These are phyloP conservation scores for Syngnathus acus DNA, from an alignment of 2,797 vertebrate genomes.

Conservation along the genomic window DNA sequence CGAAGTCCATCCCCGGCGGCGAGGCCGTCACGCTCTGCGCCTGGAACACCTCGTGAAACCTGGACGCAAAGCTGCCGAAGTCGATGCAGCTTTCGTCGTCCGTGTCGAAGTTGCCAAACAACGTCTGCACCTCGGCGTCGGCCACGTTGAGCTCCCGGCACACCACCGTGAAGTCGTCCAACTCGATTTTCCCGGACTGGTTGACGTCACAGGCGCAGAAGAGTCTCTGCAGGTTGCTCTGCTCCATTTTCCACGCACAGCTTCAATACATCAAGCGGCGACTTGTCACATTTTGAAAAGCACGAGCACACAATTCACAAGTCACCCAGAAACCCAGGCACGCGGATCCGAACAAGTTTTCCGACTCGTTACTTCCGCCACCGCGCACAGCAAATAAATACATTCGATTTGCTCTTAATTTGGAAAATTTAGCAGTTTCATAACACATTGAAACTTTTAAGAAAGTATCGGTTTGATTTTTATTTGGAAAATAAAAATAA, in stretches of 20 bases:
- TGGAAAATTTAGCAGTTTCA: constrained; percentile 53
- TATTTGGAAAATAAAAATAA: constrained; percentile 80
- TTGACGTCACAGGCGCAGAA: constrained; percentile 67
- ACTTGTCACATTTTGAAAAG: neutral
- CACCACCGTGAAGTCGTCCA: constrained; percentile 65
- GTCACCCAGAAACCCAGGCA: neutral
- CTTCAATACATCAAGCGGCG: neutral
- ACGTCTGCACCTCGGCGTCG: constrained; percentile 38
- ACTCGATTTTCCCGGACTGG: constrained; percentile 66
- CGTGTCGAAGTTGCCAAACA: constrained; percentile 68
- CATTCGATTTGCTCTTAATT: constrained; percentile 67
- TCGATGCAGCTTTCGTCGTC: constrained; percentile 65
- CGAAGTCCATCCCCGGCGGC: constrained; percentile 48
- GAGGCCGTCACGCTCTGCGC: constrained; percentile 14
- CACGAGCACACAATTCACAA: no score
- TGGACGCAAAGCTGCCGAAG: constrained; percentile 65
- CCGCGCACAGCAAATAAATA: constrained; percentile 14
- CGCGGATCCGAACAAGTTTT: neutral
- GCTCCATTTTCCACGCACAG: constrained; percentile 39
- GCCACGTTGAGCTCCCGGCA: constrained; percentile 69
- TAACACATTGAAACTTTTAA: neutral
- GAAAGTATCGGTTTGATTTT: constrained; percentile 59
- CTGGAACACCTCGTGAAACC: constrained; percentile 69
- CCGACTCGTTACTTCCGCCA: neutral
- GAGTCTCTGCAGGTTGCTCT: constrained; percentile 37